Base-by-base conservation (phyloP, 2,888 invertebrate genomes). In the Selenia dentaria region DNA sequence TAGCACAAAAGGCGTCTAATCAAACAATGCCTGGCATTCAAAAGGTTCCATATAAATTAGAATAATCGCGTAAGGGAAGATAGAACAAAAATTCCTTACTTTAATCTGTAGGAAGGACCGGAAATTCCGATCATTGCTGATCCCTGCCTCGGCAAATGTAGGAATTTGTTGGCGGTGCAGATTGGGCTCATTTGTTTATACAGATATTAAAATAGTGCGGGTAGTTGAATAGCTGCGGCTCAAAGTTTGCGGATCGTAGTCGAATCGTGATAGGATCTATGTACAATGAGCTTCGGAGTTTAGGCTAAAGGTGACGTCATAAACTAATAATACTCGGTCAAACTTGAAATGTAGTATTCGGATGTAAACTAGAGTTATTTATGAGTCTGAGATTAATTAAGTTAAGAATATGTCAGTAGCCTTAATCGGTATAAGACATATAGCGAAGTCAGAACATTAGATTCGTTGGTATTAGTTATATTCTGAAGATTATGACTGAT, bases 91-190 rank as follows among this genome's bases (percentile, higher is more conserved):
- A 59, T 62, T 59, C 59, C 49, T 50, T 24, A 41, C 54, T 59
- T 57, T 57, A 59, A 58, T 58, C 56, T 56, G 51, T 28, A 20
- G n/a, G 54, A 38, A 52, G 57, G 54, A 57, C 49, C 40, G 54
- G 40, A 51, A 53, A 70, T 70, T 64, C 70, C 68, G 51, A 62
- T 59, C 62, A 55, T 66, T 48, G 56, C 59, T 25, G 48, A 42
- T 48, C 42, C 29, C 42, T 29, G 34, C 12, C 37, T 24, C 14
- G 33, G 34, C 24, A n/a, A 34, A 36, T 40, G 42, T 53, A 13
- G 57, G 57, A 54, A 57, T 57, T 47, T 45, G 45, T 43, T 38
- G 51, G 47, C 46, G 45, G 31, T 45, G 45, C 48, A 48, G 45
- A 54, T 54, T 52, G 50, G 50, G 41, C 47, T 43, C 42, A 54